phyloP scores from a whole-genome alignment of 2,113 vertebrate genomes.

The Electrona antarctica region DNA sequence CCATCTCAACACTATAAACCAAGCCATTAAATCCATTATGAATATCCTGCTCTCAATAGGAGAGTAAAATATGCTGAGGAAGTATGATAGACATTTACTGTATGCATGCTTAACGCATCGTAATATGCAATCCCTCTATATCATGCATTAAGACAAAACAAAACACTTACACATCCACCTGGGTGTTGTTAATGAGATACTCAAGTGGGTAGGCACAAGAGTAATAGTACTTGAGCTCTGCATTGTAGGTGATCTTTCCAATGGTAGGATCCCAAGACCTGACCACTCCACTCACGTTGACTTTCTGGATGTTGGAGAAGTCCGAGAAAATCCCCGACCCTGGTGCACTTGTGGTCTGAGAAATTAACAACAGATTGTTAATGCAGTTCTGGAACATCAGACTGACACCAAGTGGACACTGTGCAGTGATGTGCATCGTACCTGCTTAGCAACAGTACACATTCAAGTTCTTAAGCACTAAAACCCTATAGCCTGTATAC shows the following conservation, averaged over 20 bases:
- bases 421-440: too few relatives aligned
- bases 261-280: conserved; percentile 67
- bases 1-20: too few relatives aligned
- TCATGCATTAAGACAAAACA: background rate
- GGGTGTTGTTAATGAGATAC: conserved; percentile 79
- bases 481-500: too few relatives aligned
- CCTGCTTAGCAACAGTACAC: too few relatives aligned
- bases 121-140: background rate
- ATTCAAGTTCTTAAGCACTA: too few relatives aligned
- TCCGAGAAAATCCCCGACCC: conserved; percentile 70
- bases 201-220: conserved; percentile 78
- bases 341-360: conserved; percentile 59
- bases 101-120: background rate
- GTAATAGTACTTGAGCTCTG: conserved; percentile 77
- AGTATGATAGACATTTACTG: too few relatives aligned
- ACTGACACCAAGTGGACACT: too few relatives aligned
- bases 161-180: conserved; percentile 72
- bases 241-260: conserved; percentile 72
- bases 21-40: too few relatives aligned
- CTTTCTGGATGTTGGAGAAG: conserved; percentile 75
- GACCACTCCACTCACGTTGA: conserved; percentile 72
- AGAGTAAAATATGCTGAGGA: too few relatives aligned
- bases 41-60: too few relatives aligned
- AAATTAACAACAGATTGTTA: conserved; percentile 11
- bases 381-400: too few relatives aligned